phyloP scores from a whole-genome alignment of 2,113 vertebrate species.

The Gorsachius goisagi region DNA sequence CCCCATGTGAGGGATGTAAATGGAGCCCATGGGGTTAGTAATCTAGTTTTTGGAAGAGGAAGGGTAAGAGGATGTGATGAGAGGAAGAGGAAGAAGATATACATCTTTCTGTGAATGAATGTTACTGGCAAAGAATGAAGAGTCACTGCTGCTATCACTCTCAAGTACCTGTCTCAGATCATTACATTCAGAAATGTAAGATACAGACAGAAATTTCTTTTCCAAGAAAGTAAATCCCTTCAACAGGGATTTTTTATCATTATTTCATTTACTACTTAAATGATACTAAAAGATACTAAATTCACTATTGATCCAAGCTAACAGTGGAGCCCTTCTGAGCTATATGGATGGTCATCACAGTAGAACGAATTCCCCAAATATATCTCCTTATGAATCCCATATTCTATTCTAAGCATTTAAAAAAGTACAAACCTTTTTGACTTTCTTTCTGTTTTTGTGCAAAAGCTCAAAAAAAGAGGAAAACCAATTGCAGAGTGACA shows the following conservation, averaged over 20 bases:
- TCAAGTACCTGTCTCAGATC: background rate
- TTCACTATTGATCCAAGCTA: background rate
- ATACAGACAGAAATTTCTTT: background rate
- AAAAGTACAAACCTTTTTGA: background rate
- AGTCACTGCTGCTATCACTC: background rate
- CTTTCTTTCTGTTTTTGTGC: background rate
- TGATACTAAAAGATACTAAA: background rate
- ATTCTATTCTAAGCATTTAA: background rate
- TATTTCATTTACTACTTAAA: background rate
- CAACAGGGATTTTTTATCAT: background rate
- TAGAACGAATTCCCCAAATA: background rate
- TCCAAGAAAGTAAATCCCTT: background rate
- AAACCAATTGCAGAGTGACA: background rate
- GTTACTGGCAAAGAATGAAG: background rate
- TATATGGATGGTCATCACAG: background rate
- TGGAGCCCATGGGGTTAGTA: fast-evolving
- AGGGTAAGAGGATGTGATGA: background rate
- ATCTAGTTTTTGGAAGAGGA: background rate
- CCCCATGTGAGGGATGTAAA: background rate
- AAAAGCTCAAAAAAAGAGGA: background rate
- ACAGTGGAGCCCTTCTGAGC: background rate
- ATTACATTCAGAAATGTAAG: background rate
- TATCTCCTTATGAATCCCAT: background rate
- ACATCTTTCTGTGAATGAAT: background rate
- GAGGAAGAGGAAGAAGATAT: background rate